A percentile compares a stretch with the other conserved stretches of the same genome.
Evolutionary conservation across 2,888 invertebrate species (phyloP).

Genomic region (Chrysodeixis includens): DNA sequence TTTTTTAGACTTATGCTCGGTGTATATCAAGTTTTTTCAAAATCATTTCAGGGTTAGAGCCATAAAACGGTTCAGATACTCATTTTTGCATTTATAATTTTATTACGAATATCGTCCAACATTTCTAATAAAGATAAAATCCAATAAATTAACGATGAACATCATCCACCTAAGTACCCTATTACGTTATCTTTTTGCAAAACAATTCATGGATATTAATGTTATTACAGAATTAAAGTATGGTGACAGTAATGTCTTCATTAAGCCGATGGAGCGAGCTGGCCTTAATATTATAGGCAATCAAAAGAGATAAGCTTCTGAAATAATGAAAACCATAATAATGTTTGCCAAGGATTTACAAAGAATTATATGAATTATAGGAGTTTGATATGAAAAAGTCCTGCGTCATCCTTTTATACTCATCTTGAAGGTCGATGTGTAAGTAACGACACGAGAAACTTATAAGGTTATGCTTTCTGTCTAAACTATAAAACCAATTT

Average conservation of each 20-base stretch:
- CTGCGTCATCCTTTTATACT: background rate
- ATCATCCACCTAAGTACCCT: background rate
- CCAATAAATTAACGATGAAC: background rate
- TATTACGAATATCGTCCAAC: too few relatives aligned
- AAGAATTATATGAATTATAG: background rate
- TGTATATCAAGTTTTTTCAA: too few relatives aligned
- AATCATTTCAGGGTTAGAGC: too few relatives aligned
- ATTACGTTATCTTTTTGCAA: background rate
- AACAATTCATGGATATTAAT: conserved; percentile 4
- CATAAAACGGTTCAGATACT: background rate
- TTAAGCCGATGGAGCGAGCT: conserved; percentile 17
- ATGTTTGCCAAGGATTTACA: conserved; percentile 1
- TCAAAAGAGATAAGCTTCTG: conserved; percentile 18
- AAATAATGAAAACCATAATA: conserved; percentile 13
- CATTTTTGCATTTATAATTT: too few relatives aligned
- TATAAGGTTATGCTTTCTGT: too few relatives aligned
- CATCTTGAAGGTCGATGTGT: too few relatives aligned
- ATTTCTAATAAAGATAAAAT: too few relatives aligned
- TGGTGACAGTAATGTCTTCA: conserved; percentile 32
- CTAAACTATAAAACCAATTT: too few relatives aligned
- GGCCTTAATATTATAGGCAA: conserved; percentile 20
- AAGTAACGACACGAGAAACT: too few relatives aligned
- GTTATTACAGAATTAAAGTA: conserved; percentile 15
- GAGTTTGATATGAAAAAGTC: background rate
- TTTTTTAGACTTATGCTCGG: too few relatives aligned